Percentiles rank a stretch among this genome's conserved stretches.
phyloP scores from a whole-genome alignment of 1,140 invertebrate genomes.

The Drosophila pachea region DNA sequence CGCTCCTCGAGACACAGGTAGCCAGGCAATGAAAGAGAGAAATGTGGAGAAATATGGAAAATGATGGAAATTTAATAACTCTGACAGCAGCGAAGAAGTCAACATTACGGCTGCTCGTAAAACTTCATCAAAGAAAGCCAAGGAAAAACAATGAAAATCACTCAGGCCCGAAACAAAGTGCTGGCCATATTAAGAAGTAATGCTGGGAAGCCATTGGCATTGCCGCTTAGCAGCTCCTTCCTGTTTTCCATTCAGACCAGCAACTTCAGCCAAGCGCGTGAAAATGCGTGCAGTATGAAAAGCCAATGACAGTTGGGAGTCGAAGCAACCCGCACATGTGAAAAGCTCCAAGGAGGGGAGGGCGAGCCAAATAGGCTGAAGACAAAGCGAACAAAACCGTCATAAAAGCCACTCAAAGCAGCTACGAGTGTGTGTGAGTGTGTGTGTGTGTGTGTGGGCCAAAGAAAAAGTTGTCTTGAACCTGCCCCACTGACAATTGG shows the following conservation, averaged over 20 bases:
- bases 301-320: constrained; percentile 32
- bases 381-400: constrained; percentile 34
- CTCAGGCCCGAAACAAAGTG: constrained; percentile 56
- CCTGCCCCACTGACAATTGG: constrained; percentile 76
- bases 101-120: constrained; percentile 58
- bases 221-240: constrained; percentile 4
- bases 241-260: constrained; percentile 35
- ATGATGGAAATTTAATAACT: constrained; percentile 73
- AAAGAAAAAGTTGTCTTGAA: constrained; percentile 59
- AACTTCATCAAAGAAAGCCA: constrained; percentile 46
- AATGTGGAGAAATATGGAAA: constrained; percentile 21
- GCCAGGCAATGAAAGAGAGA: background rate
- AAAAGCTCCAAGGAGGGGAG: background rate
- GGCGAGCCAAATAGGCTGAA: background rate
- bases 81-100: constrained; percentile 24
- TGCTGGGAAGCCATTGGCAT: constrained; percentile 45
- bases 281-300: constrained; percentile 67
- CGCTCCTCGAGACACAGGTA: constrained; percentile 13
- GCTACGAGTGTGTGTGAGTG: background rate
- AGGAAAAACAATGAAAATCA: constrained; percentile 68
- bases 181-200: constrained; percentile 67
- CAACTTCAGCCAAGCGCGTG: constrained; percentile 65
- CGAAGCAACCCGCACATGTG: constrained; percentile 58
- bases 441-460: background rate
- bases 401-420: constrained; percentile 47